These are phyloP conservation scores for Carollia perspicillata DNA, from an alignment of 2,113 vertebrate genomes.

Conservation along the genomic window DNA sequence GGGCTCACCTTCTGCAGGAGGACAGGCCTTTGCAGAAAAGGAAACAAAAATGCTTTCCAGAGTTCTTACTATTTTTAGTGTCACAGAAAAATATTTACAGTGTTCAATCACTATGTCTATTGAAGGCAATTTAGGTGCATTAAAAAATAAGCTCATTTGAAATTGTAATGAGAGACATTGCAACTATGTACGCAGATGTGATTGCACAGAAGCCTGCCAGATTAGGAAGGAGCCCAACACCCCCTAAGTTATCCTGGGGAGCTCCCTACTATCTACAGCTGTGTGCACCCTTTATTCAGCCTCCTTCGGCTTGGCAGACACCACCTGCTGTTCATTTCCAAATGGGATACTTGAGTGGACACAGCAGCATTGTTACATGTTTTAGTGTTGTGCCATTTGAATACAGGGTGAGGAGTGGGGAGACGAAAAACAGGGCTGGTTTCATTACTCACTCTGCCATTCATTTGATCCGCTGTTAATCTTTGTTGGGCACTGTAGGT, in stretches of 20 bases:
- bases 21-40: background rate
- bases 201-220: constrained; percentile 39
- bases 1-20: background rate
- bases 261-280: background rate
- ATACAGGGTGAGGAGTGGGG: background rate
- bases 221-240: constrained; percentile 17
- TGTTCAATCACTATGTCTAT: constrained; percentile 56
- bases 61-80: constrained; percentile 48
- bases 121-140: constrained; percentile 56
- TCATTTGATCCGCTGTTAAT: background rate
- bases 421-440: background rate
- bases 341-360: background rate
- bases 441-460: background rate
- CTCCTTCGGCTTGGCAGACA: background rate
- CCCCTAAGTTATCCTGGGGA: background rate
- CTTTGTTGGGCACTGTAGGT: background rate
- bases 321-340: background rate
- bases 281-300: background rate
- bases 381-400: background rate
- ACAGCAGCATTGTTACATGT: background rate
- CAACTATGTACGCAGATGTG: constrained; percentile 49
- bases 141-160: constrained; percentile 61
- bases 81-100: constrained; percentile 64
- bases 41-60: background rate
- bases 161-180: constrained; percentile 55